A percentile compares a stretch with the other conserved stretches of the same genome.
phyloP scores from a whole-genome alignment of 92 coral and sea anemone genomes.

The Ricordea florida region DNA sequence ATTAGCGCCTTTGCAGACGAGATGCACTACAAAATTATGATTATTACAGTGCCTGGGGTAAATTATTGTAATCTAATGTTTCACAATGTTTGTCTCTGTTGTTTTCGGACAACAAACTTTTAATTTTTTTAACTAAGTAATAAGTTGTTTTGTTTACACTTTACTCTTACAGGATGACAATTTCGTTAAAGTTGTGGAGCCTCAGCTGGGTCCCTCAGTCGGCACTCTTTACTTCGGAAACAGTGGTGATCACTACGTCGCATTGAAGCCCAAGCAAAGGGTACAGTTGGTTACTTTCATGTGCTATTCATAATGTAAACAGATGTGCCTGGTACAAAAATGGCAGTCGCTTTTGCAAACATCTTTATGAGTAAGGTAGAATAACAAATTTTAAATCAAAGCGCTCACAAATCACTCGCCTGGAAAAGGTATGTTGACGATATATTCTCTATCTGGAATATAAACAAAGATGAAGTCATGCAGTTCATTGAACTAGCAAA shows the following conservation, averaged over 20 bases:
- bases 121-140: neutral
- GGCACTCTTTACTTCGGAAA: slow-evolving; percentile 32
- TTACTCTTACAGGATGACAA: slow-evolving; percentile 24
- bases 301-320: too few relatives aligned
- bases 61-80: neutral
- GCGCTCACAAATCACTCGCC: too few relatives aligned
- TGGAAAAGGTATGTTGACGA: too few relatives aligned
- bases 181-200: slow-evolving; percentile 13
- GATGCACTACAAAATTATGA: slow-evolving; percentile 12
- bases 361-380: too few relatives aligned
- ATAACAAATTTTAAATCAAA: too few relatives aligned
- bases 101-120: neutral
- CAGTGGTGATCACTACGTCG: slow-evolving; percentile 31
- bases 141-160: neutral
- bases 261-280: slow-evolving; percentile 5
- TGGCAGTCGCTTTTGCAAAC: too few relatives aligned
- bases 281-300: too few relatives aligned
- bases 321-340: too few relatives aligned
- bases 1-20: slow-evolving; percentile 33
- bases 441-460: too few relatives aligned
- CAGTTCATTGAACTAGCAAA: too few relatives aligned
- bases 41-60: slow-evolving; percentile 61
- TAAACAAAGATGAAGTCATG: too few relatives aligned
- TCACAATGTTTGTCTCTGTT: slow-evolving; percentile 3
- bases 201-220: slow-evolving; percentile 4